Base-by-base conservation (phyloP, 2,797 vertebrate species). In the Pseudochirops corinnae region DNA sequence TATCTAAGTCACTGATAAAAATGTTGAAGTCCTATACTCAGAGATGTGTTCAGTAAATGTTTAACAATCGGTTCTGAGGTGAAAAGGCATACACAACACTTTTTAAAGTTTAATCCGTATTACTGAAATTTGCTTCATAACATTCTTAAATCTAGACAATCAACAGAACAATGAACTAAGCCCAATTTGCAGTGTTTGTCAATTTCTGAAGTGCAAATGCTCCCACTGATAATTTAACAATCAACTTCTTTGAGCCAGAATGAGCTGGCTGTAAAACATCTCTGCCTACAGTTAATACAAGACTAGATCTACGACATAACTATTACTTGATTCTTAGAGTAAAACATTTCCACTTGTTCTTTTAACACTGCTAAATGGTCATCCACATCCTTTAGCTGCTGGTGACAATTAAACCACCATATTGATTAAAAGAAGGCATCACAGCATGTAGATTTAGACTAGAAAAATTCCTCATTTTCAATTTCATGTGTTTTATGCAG, bases 321-420 rank as follows among this genome's bases (percentile, higher is more conserved):
- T 58, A 96, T 94, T 62, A 92, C 62, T 91, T 90, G 91, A 95
- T 92, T 93, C 26, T 26, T 90, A 90, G 11, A 53, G 93, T 24
- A 91, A 95, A 67, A 29, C 31, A 91, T 4, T 90, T 95, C 31
- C 50, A 57, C 10, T 82, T 16, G 24, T 56, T 60, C 56, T 92
- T 57, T 94, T 39, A 50, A 12, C 29, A 92, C 50, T 74, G 14
- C 28, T 87, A 26, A 55, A 55, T 46, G n/a, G 57, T 92, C 56
- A 92, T 93, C 74, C 82, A 94, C 53, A 29, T 50, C 91, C 90
- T 39, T 60, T 82, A 53, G 1, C 62, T 56, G 9, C 55, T 52
- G 50, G 16, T 57, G 74, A 87, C 14, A 14, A 93, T 18, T 16
- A 55, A 39, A 53, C 10, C 56, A 87, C 33, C 12, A 56, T 10